Percentiles rank a stretch among this genome's conserved stretches.
Evolutionary conservation across 2,888 invertebrate genomes (phyloP).

Genomic region (Tiliacea aurago): DNA sequence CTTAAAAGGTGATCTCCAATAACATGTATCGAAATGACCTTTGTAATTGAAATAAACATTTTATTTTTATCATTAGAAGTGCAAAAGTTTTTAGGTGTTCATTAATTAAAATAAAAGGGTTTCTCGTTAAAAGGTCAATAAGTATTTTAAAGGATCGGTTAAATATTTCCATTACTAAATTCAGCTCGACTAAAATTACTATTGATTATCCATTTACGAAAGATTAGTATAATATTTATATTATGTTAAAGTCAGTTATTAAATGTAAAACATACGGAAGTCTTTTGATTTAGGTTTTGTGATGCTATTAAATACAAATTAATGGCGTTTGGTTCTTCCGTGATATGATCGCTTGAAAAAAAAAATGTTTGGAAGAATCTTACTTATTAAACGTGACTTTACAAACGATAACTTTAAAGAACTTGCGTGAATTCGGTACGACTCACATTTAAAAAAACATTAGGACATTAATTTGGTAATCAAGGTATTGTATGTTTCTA

Average conservation of each 20-base stretch:
- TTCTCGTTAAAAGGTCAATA: not conserved
- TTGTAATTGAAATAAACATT: no score
- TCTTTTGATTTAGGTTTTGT: conserved; percentile 37
- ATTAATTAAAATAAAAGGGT: not conserved
- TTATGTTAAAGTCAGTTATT: conserved; percentile 7
- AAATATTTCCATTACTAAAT: not conserved
- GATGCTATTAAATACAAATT: conserved; percentile 36
- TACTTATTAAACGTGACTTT: not conserved
- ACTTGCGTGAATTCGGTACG: no score
- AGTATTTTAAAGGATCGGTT: not conserved
- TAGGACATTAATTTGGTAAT: not conserved
- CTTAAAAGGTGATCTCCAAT: no score
- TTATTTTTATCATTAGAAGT: not conserved
- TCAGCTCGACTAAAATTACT: conserved; percentile 6
- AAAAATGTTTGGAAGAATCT: not conserved
- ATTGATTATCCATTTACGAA: conserved; percentile 2
- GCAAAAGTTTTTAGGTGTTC: not conserved
- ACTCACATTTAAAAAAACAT: not conserved
- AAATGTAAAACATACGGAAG: conserved; percentile 33
- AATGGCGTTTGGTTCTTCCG: conserved; percentile 28
- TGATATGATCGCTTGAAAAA: not conserved
- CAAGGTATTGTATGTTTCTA: no score
- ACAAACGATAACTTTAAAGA: not conserved
- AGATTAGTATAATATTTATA: conserved; percentile 13
- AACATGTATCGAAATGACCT: no score